phyloP scores from a whole-genome alignment of 2,113 vertebrate species.

The Rhineura floridana region DNA sequence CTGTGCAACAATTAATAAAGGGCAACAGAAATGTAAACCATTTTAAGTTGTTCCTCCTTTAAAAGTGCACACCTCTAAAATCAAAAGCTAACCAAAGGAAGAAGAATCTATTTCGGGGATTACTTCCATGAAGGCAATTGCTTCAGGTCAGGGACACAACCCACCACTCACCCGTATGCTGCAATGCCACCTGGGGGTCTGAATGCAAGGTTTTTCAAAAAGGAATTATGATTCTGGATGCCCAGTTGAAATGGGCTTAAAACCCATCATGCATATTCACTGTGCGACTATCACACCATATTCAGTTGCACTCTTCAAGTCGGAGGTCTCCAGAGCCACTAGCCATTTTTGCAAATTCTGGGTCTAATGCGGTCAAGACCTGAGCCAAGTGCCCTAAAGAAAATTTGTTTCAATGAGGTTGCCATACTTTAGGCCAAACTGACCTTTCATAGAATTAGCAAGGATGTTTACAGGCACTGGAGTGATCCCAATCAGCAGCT shows the following conservation, averaged over 20 bases:
- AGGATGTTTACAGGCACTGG: conserved; percentile 32
- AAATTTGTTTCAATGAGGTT: not conserved
- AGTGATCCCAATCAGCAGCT: conserved; percentile 9
- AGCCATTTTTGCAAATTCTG: not conserved
- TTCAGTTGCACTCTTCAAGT: not conserved
- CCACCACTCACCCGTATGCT: not conserved
- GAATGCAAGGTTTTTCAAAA: not conserved
- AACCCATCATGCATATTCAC: not conserved
- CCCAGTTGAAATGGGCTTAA: not conserved
- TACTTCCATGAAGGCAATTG: not conserved
- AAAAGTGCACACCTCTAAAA: not conserved
- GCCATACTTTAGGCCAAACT: not conserved
- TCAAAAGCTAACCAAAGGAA: not conserved
- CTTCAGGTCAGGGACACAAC: no score
- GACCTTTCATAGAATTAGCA: not conserved
- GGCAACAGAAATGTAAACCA: not conserved
- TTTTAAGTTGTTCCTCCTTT: not conserved
- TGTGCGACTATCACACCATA: not conserved
- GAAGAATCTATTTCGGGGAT: not conserved
- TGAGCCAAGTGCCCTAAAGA: not conserved
- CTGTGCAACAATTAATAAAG: not conserved
- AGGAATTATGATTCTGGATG: not conserved
- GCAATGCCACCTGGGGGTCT: no score
- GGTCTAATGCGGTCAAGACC: not conserved
- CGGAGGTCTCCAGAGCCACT: not conserved